Conservation (phyloP, 2,888 invertebrate species). For the Notocelia uddmanniana region DNA sequence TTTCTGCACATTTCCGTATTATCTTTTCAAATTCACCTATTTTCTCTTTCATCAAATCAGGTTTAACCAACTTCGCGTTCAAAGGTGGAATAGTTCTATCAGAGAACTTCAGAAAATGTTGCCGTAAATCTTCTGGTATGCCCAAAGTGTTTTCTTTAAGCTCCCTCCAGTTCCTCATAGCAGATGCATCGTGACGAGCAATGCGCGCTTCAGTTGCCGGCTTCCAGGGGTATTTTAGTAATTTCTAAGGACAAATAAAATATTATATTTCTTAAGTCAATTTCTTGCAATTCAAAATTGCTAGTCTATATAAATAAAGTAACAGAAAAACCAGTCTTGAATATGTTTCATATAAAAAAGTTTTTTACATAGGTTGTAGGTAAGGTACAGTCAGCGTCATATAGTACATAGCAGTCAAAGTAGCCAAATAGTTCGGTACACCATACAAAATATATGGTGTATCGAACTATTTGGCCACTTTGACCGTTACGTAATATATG, state of each 20-base stretch:
- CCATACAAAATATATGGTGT: too few species aligned
- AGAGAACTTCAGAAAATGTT: constrained; percentile 89
- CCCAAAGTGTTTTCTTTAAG: constrained; percentile 85
- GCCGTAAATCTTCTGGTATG: constrained; percentile 73
- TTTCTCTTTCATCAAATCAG: constrained; percentile 65
- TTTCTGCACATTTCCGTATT: constrained; percentile 71
- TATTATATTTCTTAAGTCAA: not conserved
- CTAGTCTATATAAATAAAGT: too few species aligned
- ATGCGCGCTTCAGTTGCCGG: constrained; percentile 86
- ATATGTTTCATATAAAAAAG: not conserved
- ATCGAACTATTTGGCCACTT: too few species aligned
- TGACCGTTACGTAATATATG: too few species aligned
- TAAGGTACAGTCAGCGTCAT: too few species aligned
- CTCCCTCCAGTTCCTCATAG: constrained; percentile 89
- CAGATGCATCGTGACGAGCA: constrained; percentile 87
- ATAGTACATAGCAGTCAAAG: too few species aligned
- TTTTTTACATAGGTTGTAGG: too few species aligned
- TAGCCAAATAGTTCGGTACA: too few species aligned
- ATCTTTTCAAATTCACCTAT: constrained; percentile 83
- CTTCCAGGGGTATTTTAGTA: constrained; percentile 88
- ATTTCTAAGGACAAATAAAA: constrained; percentile 74
- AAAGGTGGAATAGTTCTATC: constrained; percentile 83
- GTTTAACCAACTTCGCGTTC: constrained; percentile 68
- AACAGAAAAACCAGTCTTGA: too few species aligned
- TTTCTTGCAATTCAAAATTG: not conserved